phyloP scores from a whole-genome alignment of 2,888 invertebrate species.

The Cosmia pyralina region DNA sequence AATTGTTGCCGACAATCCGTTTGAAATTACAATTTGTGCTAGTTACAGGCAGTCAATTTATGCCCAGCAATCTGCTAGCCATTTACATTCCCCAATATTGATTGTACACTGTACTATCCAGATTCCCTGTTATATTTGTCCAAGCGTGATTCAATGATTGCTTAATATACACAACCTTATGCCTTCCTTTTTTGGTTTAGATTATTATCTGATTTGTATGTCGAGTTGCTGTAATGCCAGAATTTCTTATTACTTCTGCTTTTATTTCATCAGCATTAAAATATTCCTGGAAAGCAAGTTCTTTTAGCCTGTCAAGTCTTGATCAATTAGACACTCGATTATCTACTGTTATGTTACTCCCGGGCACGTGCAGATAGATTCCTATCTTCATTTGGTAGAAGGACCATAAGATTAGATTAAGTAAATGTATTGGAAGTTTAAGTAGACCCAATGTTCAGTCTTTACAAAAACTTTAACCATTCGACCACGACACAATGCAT shows the following conservation, averaged over 20 bases:
- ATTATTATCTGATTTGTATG: not conserved
- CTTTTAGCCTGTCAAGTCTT: not conserved
- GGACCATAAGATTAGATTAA: not conserved
- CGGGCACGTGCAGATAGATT: not conserved
- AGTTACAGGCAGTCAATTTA: slow-evolving; percentile 42
- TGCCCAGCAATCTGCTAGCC: slow-evolving; percentile 51
- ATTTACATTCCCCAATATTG: slow-evolving; percentile 60
- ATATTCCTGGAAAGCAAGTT: not conserved
- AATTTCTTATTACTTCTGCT: not conserved
- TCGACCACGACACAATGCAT: slow-evolving; percentile 9
- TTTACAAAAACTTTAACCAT: not conserved
- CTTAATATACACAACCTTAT: slow-evolving; percentile 24
- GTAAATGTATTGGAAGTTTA: not conserved
- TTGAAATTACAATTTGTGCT: slow-evolving; percentile 38
- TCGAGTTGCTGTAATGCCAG: not conserved
- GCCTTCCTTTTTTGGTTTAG: slow-evolving; percentile 5
- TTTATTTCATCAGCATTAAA: not conserved
- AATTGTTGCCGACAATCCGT: slow-evolving; percentile 24
- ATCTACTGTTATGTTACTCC: not conserved
- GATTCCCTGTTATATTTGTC: slow-evolving; percentile 46
- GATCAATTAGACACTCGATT: not conserved
- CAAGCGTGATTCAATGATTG: slow-evolving; percentile 37
- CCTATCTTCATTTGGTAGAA: not conserved
- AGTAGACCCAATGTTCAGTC: not conserved
- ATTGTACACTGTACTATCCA: slow-evolving; percentile 56